Conservation (phyloP, 1,140 invertebrate genomes). For the Drosophila nasuta region DNA sequence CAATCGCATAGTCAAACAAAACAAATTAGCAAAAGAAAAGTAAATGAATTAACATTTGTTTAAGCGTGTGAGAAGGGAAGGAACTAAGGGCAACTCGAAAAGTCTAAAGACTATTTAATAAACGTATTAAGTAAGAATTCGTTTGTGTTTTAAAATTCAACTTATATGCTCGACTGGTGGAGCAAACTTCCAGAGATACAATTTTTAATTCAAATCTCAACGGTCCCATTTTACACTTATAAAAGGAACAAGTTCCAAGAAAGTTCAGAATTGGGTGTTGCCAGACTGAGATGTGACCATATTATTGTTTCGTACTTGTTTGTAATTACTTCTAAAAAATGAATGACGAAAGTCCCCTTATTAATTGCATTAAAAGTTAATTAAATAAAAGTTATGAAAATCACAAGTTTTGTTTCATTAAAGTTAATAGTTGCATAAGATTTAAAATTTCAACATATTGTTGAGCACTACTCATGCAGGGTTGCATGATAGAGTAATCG, state of each 20-base stretch:
- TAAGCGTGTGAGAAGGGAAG: conserved; percentile 10
- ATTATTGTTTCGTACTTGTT: neutral
- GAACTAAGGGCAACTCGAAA: conserved; percentile 13
- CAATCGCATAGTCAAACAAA: conserved; percentile 49
- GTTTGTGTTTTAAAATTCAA: conserved; percentile 14
- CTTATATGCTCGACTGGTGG: neutral
- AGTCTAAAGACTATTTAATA: conserved; percentile 58
- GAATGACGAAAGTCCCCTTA: neutral
- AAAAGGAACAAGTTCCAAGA: conserved; percentile 5
- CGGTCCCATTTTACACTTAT: neutral
- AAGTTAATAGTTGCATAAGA: neutral
- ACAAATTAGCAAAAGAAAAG: conserved; percentile 44
- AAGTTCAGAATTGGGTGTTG: neutral
- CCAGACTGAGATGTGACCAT: neutral
- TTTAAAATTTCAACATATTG: conserved; percentile 29
- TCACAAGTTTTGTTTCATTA: no score
- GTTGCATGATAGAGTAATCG: conserved; percentile 24
- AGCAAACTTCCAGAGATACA: neutral
- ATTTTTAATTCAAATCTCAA: neutral
- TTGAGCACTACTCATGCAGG: conserved; percentile 16
- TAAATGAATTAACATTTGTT: conserved; percentile 30
- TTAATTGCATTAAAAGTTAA: neutral
- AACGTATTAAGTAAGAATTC: conserved; percentile 57
- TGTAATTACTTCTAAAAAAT: neutral
- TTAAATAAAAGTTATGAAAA: neutral